These are phyloP conservation scores for Furcifer pardalis DNA, from an alignment of 2,797 vertebrate genomes.

Conservation along the genomic window DNA sequence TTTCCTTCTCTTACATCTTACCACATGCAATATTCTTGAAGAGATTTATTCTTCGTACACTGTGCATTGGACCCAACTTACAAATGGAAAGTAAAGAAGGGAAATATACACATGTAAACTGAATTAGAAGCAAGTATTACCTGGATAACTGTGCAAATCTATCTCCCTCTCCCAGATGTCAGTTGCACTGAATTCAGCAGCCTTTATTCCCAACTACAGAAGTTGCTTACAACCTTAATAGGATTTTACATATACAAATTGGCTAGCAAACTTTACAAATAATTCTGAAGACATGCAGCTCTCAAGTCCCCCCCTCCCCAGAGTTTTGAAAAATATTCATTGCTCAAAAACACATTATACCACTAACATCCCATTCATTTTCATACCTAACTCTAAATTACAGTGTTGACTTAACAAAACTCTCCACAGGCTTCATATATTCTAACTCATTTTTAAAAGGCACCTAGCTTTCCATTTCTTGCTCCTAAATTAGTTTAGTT, in stretches of 20 bases:
- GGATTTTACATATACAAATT: background rate
- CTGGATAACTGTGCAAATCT: background rate
- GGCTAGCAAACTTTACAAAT: background rate
- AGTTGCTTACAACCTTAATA: background rate
- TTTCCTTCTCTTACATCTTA: background rate
- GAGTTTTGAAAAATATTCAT: background rate
- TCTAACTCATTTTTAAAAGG: background rate
- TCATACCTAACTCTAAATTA: slow-evolving; percentile 3
- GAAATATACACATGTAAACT: background rate
- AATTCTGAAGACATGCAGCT: background rate
- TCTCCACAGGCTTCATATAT: slow-evolving; percentile 1
- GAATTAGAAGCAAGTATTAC: background rate
- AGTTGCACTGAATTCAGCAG: background rate
- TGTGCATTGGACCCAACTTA: background rate
- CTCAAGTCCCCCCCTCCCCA: background rate
- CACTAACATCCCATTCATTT: background rate
- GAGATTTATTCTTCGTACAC: background rate
- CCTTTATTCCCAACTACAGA: background rate
- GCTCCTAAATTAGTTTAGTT: background rate
- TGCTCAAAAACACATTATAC: background rate
- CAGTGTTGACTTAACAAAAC: background rate
- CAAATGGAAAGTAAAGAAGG: background rate
- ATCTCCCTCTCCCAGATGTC: background rate
- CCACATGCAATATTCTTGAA: background rate
- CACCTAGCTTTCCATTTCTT: background rate